Base-by-base conservation (phyloP, 2,888 invertebrate genomes). In the Drosophila fulvimacula region DNA sequence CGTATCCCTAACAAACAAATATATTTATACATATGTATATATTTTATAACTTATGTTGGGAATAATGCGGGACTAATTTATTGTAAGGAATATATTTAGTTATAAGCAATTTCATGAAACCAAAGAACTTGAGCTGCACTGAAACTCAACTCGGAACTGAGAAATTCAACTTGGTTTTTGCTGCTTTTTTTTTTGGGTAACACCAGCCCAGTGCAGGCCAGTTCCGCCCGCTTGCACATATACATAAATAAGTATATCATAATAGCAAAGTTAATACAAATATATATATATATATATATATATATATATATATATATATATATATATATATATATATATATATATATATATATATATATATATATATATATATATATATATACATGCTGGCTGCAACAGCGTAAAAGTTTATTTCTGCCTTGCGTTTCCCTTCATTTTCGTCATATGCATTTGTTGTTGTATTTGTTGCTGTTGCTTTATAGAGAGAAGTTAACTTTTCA, bases 401-500 rank as follows among this genome's bases (percentile, higher is more conserved):
- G 61, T 36, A 55, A 56, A 56, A 38, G 27, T 66, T 34, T 55
- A 42, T 61, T 73, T 73, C 19, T 62, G 34, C 9, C 51, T 42
- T 63, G 55, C 39, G 34, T 55, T 75, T 57, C 46, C 30, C 58
- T 55, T 58, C 51, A 61, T 44, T 32, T 75, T 69, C 64, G 46
- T 69, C 56, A 52, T 63, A 36, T 62, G 46, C 71, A 62, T 51
- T 62, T 64, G 60, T 49, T 63, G 24, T 55, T 71, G 38, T 34
- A 17, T 51, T 53, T 44, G 34, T 58, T 19, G 61, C 27, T 17
- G 19, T 56, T 24, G 72, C 64, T 70, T 64, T 67, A 61, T 67
- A 34, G 60, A 53, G 73, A 58, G 53, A 48, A 73, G 48, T 73
- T 36, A 36, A 68, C 32, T 58, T 68, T 62, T 51, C 73, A 56